Percentiles rank a stretch among this genome's conserved stretches.
Evolutionary conservation across 2,797 vertebrate species (phyloP).

Genomic region (Microchirus variegatus): DNA sequence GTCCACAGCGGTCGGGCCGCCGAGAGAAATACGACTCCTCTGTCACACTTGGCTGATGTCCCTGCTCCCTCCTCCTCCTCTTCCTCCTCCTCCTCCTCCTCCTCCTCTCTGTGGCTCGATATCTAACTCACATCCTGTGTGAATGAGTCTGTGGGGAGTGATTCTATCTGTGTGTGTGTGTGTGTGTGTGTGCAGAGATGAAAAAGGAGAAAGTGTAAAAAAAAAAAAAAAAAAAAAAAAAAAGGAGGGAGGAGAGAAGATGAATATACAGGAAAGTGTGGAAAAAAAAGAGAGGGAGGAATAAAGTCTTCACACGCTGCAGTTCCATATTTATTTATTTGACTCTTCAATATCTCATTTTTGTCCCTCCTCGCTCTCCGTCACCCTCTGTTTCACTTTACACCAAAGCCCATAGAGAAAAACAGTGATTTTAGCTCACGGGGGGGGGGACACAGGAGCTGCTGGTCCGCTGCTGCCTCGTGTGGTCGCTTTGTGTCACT

Average conservation of each 20-base stretch:
- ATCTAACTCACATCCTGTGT: slow-evolving; percentile 59
- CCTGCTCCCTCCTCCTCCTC: slow-evolving; percentile 52
- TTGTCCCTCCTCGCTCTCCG: too few relatives aligned
- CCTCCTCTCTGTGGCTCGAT: slow-evolving; percentile 39
- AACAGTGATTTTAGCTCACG: too few relatives aligned
- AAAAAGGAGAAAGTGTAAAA: slow-evolving; percentile 16
- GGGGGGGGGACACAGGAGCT: too few relatives aligned
- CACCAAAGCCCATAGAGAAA: too few relatives aligned
- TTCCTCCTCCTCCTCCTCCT: slow-evolving; percentile 39
- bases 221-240: slow-evolving; percentile 39
- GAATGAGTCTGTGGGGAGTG: slow-evolving; percentile 52
- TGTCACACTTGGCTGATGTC: slow-evolving; percentile 83
- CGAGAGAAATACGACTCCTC: slow-evolving; percentile 78
- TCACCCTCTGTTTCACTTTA: too few relatives aligned
- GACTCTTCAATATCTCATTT: too few relatives aligned
- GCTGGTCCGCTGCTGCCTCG: too few relatives aligned
- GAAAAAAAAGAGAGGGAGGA: slow-evolving; percentile 45
- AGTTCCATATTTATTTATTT: too few relatives aligned
- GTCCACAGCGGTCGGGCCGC: slow-evolving; percentile 59
- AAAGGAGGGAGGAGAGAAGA: background rate
- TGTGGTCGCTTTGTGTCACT: too few relatives aligned
- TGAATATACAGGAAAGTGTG: background rate
- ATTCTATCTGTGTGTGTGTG: slow-evolving; percentile 30
- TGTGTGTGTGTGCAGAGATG: slow-evolving; percentile 23
- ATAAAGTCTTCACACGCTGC: slow-evolving; percentile 25